These are phyloP conservation scores for Adelphocoris suturalis DNA, from an alignment of 2,888 invertebrate genomes.

Conservation along the genomic window DNA sequence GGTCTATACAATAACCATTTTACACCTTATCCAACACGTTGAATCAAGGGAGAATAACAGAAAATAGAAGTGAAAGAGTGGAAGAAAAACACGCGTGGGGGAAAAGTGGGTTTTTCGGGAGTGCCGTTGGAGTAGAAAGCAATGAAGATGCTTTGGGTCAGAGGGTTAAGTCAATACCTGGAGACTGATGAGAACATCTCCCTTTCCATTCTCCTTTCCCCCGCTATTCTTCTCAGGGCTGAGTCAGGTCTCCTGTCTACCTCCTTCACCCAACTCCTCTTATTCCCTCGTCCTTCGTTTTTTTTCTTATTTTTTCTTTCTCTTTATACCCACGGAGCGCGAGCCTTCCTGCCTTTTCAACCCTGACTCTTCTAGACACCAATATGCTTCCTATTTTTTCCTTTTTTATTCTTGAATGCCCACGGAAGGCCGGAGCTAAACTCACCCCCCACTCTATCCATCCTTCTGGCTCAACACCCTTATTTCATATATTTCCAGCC, in stretches of 20 bases:
- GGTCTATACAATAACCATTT: no score
- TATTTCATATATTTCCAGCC: neutral
- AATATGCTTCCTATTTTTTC: neutral
- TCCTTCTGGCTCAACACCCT: neutral
- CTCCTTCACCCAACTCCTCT: neutral
- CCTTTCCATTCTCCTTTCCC: neutral
- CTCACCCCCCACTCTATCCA: neutral
- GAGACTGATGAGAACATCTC: slow-evolving; percentile 54
- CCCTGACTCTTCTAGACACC: neutral
- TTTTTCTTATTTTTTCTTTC: neutral
- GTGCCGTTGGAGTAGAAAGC: neutral
- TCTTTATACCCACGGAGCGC: neutral
- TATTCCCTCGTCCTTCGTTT: no score
- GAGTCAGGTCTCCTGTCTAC: neutral
- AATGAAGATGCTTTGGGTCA: slow-evolving; percentile 8
- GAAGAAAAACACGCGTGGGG: neutral
- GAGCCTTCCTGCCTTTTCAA: neutral
- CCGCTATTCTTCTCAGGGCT: neutral
- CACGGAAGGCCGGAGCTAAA: neutral
- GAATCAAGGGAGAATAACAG: neutral
- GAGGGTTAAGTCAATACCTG: slow-evolving; percentile 56
- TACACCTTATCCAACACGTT: no score
- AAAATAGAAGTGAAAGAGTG: neutral
- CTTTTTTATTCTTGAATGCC: neutral
- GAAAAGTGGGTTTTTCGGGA: neutral